A percentile compares a stretch with the other conserved stretches of the same genome.
Evolutionary conservation across 2,888 invertebrate genomes (phyloP).

Genomic region (Achlya flavicornis): DNA sequence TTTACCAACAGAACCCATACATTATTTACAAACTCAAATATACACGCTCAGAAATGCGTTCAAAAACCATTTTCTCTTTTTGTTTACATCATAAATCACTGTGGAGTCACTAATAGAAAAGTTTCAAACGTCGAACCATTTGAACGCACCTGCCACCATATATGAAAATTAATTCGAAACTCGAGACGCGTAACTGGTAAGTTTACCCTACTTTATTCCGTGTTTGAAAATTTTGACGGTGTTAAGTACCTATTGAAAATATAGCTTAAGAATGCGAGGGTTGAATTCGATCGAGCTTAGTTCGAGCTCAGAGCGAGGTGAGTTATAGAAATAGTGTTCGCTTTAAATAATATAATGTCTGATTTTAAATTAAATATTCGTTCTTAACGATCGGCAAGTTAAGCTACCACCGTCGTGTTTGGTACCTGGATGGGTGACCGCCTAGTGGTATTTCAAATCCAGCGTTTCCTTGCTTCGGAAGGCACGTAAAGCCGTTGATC

Average conservation of each 20-base stretch:
- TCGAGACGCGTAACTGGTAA: slow-evolving; percentile 21
- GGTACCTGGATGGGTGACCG: too few relatives aligned
- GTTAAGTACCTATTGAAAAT: slow-evolving; percentile 4
- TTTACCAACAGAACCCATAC: background rate
- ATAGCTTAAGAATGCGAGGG: background rate
- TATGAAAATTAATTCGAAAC: slow-evolving; percentile 49
- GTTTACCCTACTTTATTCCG: slow-evolving; percentile 18
- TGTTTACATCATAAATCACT: slow-evolving; percentile 43
- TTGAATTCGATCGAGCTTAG: background rate
- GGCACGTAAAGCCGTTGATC: too few relatives aligned
- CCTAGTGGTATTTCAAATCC: too few relatives aligned
- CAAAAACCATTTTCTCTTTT: slow-evolving; percentile 17
- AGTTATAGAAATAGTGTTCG: too few relatives aligned
- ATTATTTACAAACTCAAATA: slow-evolving; percentile 10
- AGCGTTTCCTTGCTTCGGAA: too few relatives aligned
- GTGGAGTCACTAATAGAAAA: slow-evolving; percentile 42
- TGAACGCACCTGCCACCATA: slow-evolving; percentile 45
- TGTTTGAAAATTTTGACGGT: slow-evolving; percentile 9
- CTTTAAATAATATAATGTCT: too few relatives aligned
- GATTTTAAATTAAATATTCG: too few relatives aligned
- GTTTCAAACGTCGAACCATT: slow-evolving; percentile 41
- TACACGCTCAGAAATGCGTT: slow-evolving; percentile 7
- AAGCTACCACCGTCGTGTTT: too few relatives aligned
- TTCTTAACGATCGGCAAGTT: too few relatives aligned
- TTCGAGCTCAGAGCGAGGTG: background rate